These are phyloP conservation scores for Alligator sinensis DNA, from an alignment of 2,113 vertebrate genomes.

Conservation along the genomic window DNA sequence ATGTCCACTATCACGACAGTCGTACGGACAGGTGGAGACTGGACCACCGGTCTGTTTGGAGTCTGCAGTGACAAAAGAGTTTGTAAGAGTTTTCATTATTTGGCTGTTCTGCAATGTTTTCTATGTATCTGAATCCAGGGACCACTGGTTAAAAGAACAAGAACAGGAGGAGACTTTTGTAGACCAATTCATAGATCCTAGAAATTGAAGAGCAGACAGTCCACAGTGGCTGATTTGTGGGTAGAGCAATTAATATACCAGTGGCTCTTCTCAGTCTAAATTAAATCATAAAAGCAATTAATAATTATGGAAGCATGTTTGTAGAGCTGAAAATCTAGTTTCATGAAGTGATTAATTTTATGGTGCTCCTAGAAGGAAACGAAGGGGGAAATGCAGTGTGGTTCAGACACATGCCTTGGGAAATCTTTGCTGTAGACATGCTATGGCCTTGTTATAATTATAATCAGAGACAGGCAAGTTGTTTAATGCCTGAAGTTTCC, in stretches of 20 bases:
- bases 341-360: not conserved
- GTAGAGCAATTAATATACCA: not conserved
- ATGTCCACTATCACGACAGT: conserved; percentile 80
- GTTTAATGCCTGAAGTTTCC: not conserved
- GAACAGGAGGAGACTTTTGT: not conserved
- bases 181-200: not conserved
- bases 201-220: not conserved
- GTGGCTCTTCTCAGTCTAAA: not conserved
- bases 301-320: not conserved
- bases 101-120: not conserved
- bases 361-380: not conserved
- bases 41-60: conserved; percentile 83
- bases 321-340: not conserved
- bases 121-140: not conserved
- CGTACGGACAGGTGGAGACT: conserved; percentile 81
- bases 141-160: not conserved
- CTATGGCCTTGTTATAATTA: not conserved
- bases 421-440: not conserved
- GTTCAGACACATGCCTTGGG: not conserved
- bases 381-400: not conserved
- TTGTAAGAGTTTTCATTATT: conserved; percentile 66
- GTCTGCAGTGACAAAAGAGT: conserved; percentile 78
- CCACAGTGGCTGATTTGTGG: not conserved
- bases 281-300: not conserved
- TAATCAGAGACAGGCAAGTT: not conserved